Base-by-base conservation (phyloP, 2,113 vertebrate species). In the Bos indicus region DNA sequence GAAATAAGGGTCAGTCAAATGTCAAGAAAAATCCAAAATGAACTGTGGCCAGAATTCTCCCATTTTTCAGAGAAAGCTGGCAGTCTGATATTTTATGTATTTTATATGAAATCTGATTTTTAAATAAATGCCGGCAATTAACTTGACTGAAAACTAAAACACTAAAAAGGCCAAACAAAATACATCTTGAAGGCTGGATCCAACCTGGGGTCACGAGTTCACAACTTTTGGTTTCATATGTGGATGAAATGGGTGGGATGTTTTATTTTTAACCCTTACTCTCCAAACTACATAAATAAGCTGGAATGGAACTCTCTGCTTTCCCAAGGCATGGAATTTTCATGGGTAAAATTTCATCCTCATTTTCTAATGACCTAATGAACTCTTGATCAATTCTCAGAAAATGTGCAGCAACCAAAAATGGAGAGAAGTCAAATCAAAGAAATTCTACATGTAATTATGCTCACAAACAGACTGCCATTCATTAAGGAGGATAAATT, bases 101-200 rank as follows among this genome's bases (percentile, higher is more conserved):
- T 90, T 95, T 90, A 33, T 90, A 87, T 40, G 74, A 95, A 86
- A 62, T 90, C 33, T 93, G 46, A 19, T 51, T 52, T 97, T 92
- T 43, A 46, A 36, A 54, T 87, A 78, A 92, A 92, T 59, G 11
- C 23, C n/a, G 52, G 11, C 25, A 71, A 90, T 74, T 90, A 71
- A 89, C 57, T n/a, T 7, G 3, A 74, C 67, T 92, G 21, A 85
- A 87, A 94, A 85, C 67, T 57, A 84, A 94, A 92, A 80, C 13
- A 81, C 54, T 15, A 36, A 46, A 64, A 11, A 33, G 26, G 28
- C 30, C 67, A 89, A 92, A 74, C 3, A 94, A 92, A 88, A 92
- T 33, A 77, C 40, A 94, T 48, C 8, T 14, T 86, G 17, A 48
- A 89, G 28, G 17, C 21, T 80, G 48, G 52, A 80, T 88, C 62